Evolutionary conservation across 2,888 invertebrate genomes (phyloP), one percentile per base, ranked within the genome.

Genomic region (Agriopis leucophaearia): DNA sequence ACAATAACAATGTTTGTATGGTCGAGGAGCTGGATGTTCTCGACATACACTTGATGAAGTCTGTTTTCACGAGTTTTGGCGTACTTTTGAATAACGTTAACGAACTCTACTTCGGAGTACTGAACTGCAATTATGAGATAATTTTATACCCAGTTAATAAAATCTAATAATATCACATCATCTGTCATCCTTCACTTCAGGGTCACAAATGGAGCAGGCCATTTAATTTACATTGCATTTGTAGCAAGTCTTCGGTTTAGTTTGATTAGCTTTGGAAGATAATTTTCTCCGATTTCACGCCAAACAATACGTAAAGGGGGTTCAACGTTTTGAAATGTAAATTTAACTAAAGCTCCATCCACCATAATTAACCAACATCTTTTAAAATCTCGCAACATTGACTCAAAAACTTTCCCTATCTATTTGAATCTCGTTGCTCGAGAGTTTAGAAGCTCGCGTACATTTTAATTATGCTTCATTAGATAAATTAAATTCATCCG

Each of bases 381-480:
- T 58, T 64, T 66, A 69, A 66, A 69, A 69, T 63, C 58, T 60
- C 57, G 47, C 48, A 63, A 66, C 44, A 64, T 42, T 51, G 56
- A 42, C 63, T 52, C 59, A 48, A 79, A 81, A 84, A 81, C 75
- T 82, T 80, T 73, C 74, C 78, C 76, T 79, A 78, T 80, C 77
- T 78, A 77, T 76, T 74, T 76, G 71, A 75, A 77, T 74, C 78
- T 74, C 78, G 75, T 73, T 76, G 73, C 78, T 79, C 84, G 80
- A 86, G 86, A 86, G 82, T 87, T 86, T 86, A 81, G 72, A 82
- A 85, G 88, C 89, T 88, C 87, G 90, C 88, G 88, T 88, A 92
- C 91, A 91, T 92, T 93, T 92, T 94, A 94, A 94, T 94, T 91
- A 93, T 84, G 88, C 91, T 92, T 94, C 94, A 94, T 94, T 93